Evolutionary conservation across 2,888 invertebrate species (phyloP).

Genomic region (Carcina quercana): DNA sequence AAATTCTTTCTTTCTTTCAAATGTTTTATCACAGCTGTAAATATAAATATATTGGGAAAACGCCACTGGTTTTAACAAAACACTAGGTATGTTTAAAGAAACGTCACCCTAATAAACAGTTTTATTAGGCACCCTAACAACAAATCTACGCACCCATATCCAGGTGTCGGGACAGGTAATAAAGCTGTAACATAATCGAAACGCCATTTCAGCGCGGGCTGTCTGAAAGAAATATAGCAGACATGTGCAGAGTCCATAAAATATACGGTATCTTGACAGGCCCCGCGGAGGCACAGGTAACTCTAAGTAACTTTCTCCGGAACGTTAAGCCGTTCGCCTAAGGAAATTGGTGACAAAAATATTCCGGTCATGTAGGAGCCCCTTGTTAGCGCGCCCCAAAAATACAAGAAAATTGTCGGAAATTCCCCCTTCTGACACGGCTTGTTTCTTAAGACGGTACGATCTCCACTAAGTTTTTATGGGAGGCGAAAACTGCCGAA

Average conservation of each 20-base stretch:
- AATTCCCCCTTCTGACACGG: conserved; percentile 49
- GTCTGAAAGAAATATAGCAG: conserved; percentile 35
- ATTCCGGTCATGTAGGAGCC: conserved; percentile 66
- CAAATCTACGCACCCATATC: conserved; percentile 4
- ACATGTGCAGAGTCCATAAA: conserved; percentile 38
- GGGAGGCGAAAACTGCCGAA: conserved; percentile 40
- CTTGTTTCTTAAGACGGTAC: conserved; percentile 43
- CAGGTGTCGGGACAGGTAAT: conserved; percentile 8
- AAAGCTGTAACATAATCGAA: conserved; percentile 27
- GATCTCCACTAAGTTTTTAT: conserved; percentile 45
- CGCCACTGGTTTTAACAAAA: neutral
- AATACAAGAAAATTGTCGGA: conserved; percentile 53
- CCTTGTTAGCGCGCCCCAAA: conserved; percentile 61
- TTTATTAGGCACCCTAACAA: neutral
- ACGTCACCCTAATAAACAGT: too few species aligned
- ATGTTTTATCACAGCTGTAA: too few species aligned
- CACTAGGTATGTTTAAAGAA: too few species aligned
- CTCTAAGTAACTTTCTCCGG: conserved; percentile 57
- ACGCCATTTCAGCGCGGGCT: conserved; percentile 25
- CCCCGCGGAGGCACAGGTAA: conserved; percentile 46
- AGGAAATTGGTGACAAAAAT: conserved; percentile 67
- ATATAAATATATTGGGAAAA: too few species aligned
- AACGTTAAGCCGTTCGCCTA: conserved; percentile 57
- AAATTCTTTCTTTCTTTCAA: too few species aligned
- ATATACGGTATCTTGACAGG: conserved; percentile 46